A percentile compares a stretch with the other conserved stretches of the same genome.
These are phyloP conservation scores for Petroica traversi DNA, from an alignment of 2,113 vertebrate species.

Conservation along the genomic window DNA sequence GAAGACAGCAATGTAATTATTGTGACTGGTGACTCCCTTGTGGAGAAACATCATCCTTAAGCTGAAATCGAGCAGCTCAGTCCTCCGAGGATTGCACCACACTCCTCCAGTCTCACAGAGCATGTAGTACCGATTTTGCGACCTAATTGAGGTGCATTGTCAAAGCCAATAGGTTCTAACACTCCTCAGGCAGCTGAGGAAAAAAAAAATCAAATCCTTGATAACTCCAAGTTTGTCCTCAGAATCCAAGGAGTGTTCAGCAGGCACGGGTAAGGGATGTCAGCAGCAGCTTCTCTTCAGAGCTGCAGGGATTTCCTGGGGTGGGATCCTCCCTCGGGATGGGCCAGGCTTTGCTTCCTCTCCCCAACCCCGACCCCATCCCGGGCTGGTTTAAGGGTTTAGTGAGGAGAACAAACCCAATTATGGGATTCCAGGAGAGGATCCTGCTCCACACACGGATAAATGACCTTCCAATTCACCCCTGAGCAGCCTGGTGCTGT, in stretches of 20 bases:
- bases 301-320: neutral
- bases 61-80: constrained; percentile 50
- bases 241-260: neutral
- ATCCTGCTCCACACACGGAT: neutral
- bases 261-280: neutral
- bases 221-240: neutral
- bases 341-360: neutral
- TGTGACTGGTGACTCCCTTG: constrained; percentile 79
- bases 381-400: neutral
- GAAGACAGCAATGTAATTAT: constrained; percentile 81
- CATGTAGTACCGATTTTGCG: constrained; percentile 8
- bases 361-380: neutral
- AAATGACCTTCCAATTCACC: neutral
- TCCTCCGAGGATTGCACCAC: neutral
- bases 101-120: constrained; percentile 3
- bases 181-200: neutral
- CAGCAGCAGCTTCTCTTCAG: neutral
- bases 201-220: neutral
- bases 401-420: neutral
- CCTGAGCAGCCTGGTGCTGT: neutral
- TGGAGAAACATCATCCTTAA: constrained; percentile 68
- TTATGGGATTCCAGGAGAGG: neutral
- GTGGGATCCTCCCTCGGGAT: neutral
- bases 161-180: constrained; percentile 49
- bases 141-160: constrained; percentile 60